Base-by-base conservation (phyloP, 37 sponge, comb jelly and placozoan species). In the Haliclona indistincta region DNA sequence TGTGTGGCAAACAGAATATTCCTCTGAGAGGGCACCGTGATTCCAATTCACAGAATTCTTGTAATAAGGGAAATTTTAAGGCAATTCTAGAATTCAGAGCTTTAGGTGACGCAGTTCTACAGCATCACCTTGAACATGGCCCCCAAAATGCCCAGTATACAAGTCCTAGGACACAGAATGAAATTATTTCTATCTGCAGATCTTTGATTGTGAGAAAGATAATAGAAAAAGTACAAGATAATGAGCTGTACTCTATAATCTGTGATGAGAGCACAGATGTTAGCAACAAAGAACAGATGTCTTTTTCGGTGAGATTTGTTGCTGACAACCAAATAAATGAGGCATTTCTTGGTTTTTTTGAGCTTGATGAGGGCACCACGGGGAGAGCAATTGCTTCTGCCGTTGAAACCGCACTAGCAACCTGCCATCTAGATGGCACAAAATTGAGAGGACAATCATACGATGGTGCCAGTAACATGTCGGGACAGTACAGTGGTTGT, bases 381-480 rank as follows among this genome's bases (percentile, higher is more conserved):
- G 80, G 87, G 23, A 28, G 61, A 64, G 80, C 73, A 51, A 32
- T 79, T 32, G 79, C 86, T 53, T 26, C 55, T 39, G 56, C 37
- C 43, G 71, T 80, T 29, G 32, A 38, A 20, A 35, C 51, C 1
- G 74, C 73, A 43, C 23, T 80, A 33, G 40, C 13, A 26, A 64
- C 20, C 54, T 63, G 44, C 30, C 73, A 56, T 10, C 66, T 86
- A 38, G 75, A 86, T 62, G 25, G 43, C 22, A 64, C 19, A 19
- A 37, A 47, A 26, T 68, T 80, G 17, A 8, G 87, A 38, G 80
- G 73, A n/a, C 80, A 85, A 44, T 38, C 64, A n/a, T 85, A 80
- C 25, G 84, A 67, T 67, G 71, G 84, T 34, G 84, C 84, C 54
- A 76, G 77, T 17, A 84, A 84, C 44, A 85, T 80, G 86, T 56